Conservation (phyloP, 2,797 vertebrate genomes). For the Peromyscus nudipes region DNA sequence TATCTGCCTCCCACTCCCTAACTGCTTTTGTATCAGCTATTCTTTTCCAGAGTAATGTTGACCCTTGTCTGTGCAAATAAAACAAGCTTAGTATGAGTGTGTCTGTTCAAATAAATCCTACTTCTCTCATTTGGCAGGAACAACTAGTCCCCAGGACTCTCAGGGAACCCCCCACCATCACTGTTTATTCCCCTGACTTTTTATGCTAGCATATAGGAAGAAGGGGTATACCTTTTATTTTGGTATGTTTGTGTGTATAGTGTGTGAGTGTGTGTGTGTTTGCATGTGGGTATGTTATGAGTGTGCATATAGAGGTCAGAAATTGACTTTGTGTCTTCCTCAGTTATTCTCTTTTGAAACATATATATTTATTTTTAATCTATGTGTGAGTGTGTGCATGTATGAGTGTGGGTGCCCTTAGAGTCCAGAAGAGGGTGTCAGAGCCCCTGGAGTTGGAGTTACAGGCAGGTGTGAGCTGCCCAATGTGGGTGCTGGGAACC, state of each 20-base stretch:
- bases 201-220: not conserved
- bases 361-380: not conserved
- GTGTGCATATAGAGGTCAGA: not conserved
- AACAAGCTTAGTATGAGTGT: not conserved
- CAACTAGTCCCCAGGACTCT: constrained; percentile 31
- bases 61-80: constrained; percentile 75
- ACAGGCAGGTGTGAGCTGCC: not conserved
- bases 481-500: not conserved
- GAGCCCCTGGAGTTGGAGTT: not conserved
- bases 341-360: not conserved
- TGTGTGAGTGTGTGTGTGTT: not conserved
- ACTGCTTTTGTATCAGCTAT: not conserved
- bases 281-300: not conserved
- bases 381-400: not conserved
- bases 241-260: not conserved
- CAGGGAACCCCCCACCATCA: not conserved
- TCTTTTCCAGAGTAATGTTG: constrained; percentile 46
- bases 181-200: not conserved
- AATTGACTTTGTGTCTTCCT: not conserved
- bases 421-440: not conserved
- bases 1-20: not conserved
- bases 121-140: constrained; percentile 55
- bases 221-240: not conserved
- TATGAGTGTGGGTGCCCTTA: not conserved
- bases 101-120: constrained; percentile 59